Evolutionary conservation across 2,888 invertebrate genomes (phyloP).

Genomic region (Oscheius sp.): DNA sequence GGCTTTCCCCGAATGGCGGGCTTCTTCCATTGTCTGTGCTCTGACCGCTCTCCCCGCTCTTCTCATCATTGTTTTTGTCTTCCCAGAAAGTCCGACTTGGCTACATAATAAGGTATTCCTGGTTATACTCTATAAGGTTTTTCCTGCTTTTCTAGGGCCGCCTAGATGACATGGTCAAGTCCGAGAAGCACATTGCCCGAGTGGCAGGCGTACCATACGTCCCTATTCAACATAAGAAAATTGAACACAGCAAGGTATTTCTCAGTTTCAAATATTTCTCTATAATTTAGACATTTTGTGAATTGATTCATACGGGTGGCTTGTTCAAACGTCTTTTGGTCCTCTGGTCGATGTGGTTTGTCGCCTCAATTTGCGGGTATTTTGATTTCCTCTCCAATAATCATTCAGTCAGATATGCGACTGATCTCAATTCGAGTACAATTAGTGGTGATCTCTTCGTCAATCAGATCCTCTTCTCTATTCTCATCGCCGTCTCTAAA

Average conservation of each 20-base stretch:
- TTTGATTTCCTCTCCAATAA: no score
- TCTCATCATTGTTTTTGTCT: conserved; percentile 67
- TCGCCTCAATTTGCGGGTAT: conserved; percentile 68
- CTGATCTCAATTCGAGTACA: conserved; percentile 67
- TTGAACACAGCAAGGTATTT: conserved; percentile 57
- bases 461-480: conserved; percentile 71
- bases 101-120: conserved; percentile 60
- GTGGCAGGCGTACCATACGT: conserved; percentile 65
- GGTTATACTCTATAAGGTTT: no score
- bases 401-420: conserved; percentile 56
- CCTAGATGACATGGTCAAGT: conserved; percentile 64
- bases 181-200: conserved; percentile 65
- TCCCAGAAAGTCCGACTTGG: conserved; percentile 72
- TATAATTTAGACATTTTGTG: conserved; percentile 47
- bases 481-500: conserved; percentile 70
- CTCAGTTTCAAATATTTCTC: conserved; percentile 16
- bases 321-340: conserved; percentile 63
- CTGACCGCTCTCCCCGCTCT: conserved; percentile 66
- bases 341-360: conserved; percentile 69
- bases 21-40: conserved; percentile 66
- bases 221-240: conserved; percentile 59
- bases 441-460: conserved; percentile 68
- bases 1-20: conserved; percentile 68
- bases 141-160: conserved; percentile 32
- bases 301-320: conserved; percentile 59